Evolutionary conservation across 2,797 vertebrate genomes (phyloP).

Genomic region (Lagodon rhomboides): DNA sequence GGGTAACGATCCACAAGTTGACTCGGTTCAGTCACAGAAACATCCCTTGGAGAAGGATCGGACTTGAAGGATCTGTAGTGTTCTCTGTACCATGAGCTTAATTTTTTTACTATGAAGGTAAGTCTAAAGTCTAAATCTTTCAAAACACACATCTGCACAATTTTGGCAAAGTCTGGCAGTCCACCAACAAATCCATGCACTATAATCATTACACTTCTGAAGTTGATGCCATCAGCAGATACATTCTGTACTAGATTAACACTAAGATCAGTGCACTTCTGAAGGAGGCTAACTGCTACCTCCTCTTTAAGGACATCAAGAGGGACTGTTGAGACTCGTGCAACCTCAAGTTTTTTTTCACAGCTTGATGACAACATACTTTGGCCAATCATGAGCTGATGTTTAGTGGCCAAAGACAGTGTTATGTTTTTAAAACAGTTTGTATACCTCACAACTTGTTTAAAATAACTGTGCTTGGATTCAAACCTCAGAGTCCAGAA

Average conservation of each 20-base stretch:
- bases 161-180: slow-evolving; percentile 17
- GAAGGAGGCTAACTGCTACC: slow-evolving; percentile 1
- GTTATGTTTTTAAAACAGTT: slow-evolving; percentile 35
- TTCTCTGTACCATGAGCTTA: slow-evolving; percentile 44
- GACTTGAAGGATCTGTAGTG: slow-evolving; percentile 40
- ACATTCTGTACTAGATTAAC: slow-evolving; percentile 17
- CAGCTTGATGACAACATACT: not conserved
- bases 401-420: slow-evolving; percentile 9
- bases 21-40: slow-evolving; percentile 42
- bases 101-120: slow-evolving; percentile 25
- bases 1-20: slow-evolving; percentile 46
- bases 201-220: slow-evolving; percentile 25
- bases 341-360: slow-evolving; percentile 7
- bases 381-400: slow-evolving; percentile 14
- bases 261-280: slow-evolving; percentile 20
- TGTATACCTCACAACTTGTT: slow-evolving; percentile 42
- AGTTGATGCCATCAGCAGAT: slow-evolving; percentile 24
- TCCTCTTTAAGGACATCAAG: slow-evolving; percentile 25
- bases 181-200: slow-evolving; percentile 15
- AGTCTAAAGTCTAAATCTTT: slow-evolving; percentile 40
- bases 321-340: slow-evolving; percentile 12
- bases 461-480: slow-evolving; percentile 48
- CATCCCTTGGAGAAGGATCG: slow-evolving; percentile 31
- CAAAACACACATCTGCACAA: slow-evolving; percentile 45
- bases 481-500: slow-evolving; percentile 43